phyloP scores from a whole-genome alignment of 2,113 vertebrate species.

The Heliornis fulica region DNA sequence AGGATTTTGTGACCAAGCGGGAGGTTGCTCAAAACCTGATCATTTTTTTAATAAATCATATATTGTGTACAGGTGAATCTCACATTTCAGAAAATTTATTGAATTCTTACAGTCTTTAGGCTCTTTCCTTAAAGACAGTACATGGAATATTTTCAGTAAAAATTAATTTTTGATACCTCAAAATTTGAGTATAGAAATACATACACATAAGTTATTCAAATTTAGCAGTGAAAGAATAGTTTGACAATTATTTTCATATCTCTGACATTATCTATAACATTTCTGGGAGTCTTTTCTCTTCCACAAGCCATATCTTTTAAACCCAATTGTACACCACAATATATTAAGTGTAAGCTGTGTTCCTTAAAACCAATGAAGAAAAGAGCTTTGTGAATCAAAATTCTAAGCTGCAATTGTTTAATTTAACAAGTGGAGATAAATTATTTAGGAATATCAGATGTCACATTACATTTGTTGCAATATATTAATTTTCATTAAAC shows the following conservation, averaged over 20 bases:
- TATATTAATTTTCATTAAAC: constrained; percentile 41
- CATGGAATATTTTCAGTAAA: not conserved
- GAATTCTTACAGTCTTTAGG: not conserved
- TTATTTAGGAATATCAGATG: constrained; percentile 26
- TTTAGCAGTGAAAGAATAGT: not conserved
- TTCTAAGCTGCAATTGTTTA: not conserved
- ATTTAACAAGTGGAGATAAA: constrained; percentile 49
- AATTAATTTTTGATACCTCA: not conserved
- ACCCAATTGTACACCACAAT: not conserved
- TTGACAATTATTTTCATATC: not conserved
- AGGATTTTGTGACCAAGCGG: not conserved
- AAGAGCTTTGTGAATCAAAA: not conserved
- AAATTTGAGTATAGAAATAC: not conserved
- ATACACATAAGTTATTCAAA: not conserved
- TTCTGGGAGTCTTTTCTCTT: not conserved
- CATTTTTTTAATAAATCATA: not conserved
- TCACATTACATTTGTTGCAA: constrained; percentile 12
- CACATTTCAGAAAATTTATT: not conserved
- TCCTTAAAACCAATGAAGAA: not conserved
- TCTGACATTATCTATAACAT: not conserved
- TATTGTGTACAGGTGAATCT: not conserved
- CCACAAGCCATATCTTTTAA: not conserved
- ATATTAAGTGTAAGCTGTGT: not conserved
- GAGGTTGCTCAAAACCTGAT: not conserved
- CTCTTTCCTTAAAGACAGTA: not conserved